These are phyloP conservation scores for Myotis lucifugus DNA, from an alignment of 2,113 vertebrate genomes.

Conservation along the genomic window DNA sequence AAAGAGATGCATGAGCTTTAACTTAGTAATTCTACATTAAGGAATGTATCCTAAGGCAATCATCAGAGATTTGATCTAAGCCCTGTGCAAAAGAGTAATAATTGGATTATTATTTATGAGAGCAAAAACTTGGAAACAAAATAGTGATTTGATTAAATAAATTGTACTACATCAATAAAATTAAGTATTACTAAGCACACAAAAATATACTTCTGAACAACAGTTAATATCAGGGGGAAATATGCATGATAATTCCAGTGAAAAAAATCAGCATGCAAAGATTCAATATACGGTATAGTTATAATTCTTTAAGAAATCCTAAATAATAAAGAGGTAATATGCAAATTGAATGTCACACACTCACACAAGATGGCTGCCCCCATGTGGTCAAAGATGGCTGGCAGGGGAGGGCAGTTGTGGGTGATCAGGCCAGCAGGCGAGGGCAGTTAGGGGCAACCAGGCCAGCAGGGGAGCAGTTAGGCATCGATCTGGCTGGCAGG, in stretches of 20 bases:
- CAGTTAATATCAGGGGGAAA: neutral
- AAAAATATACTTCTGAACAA: constrained; percentile 3
- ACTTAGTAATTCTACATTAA: neutral
- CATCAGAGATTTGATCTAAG: neutral
- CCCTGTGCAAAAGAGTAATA: neutral
- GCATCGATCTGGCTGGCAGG: too few species aligned
- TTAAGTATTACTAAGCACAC: neutral
- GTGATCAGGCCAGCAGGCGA: too few species aligned
- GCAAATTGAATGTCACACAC: too few species aligned
- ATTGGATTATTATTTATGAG: neutral
- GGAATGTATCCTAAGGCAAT: constrained; percentile 14
- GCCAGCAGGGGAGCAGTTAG: too few species aligned
- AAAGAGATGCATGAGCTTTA: neutral
- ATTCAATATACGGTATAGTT: neutral
- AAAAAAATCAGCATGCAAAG: neutral
- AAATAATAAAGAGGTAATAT: neutral
- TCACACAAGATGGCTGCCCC: too few species aligned
- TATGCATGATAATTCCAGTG: neutral
- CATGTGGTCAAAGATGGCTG: too few species aligned
- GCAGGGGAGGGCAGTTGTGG: too few species aligned
- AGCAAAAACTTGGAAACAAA: neutral
- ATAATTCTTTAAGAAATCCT: neutral
- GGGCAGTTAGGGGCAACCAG: too few species aligned
- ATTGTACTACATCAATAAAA: neutral
- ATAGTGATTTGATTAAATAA: constrained; percentile 15